phyloP scores from a whole-genome alignment of 2,113 vertebrate genomes.

The Pseudopipra pipra region DNA sequence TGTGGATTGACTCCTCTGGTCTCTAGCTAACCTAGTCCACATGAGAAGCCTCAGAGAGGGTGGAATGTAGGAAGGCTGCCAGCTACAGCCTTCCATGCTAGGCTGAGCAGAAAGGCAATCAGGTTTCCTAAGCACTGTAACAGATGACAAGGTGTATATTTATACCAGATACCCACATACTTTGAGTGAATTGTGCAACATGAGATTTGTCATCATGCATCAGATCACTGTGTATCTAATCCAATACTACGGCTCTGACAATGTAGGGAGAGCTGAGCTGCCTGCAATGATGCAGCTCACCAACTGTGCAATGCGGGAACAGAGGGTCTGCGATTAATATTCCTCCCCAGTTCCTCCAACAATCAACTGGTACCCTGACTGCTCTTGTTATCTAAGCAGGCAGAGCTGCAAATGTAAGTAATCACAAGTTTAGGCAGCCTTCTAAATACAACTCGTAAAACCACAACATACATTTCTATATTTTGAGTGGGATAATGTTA shows the following conservation, averaged over 20 bases:
- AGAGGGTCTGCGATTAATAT: constrained; percentile 5
- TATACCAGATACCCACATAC: constrained; percentile 50
- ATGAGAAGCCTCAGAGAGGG: background rate
- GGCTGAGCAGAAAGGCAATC: constrained; percentile 34
- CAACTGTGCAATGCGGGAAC: background rate
- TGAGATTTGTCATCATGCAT: constrained; percentile 47
- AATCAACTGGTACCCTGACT: background rate
- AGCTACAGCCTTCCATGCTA: background rate
- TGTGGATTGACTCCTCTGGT: background rate
- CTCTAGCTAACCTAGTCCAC: background rate
- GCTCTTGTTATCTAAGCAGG: background rate
- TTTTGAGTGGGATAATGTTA: background rate
- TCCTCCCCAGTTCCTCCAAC: background rate
- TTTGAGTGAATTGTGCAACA: constrained; percentile 43
- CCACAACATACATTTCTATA: background rate
- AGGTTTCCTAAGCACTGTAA: constrained; percentile 37
- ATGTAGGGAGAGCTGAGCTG: background rate
- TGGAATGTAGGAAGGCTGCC: background rate
- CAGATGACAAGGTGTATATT: constrained; percentile 64
- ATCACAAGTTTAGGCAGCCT: constrained; percentile 4
- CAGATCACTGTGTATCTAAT: constrained; percentile 34
- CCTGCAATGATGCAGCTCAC: background rate
- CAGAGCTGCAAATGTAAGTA: constrained; percentile 20
- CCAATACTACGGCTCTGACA: background rate
- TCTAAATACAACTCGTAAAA: background rate